phyloP scores from a whole-genome alignment of 2,797 vertebrate species.

The Paguma larvata region DNA sequence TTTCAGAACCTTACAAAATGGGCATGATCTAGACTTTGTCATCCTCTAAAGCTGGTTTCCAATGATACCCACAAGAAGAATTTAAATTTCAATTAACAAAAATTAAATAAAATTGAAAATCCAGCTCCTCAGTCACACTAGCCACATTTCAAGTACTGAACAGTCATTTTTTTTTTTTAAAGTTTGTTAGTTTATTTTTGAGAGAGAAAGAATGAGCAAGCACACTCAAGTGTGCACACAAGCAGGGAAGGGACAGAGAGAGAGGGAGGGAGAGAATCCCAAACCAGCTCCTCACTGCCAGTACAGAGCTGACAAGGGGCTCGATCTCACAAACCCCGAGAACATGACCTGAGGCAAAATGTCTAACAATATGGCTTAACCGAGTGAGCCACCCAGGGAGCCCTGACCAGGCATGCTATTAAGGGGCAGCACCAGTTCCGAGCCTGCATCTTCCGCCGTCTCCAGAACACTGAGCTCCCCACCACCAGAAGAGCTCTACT shows the following conservation, averaged over 20 bases:
- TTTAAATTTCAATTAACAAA: not conserved
- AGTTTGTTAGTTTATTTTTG: too few relatives aligned
- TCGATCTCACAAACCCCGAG: too few relatives aligned
- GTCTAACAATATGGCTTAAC: too few relatives aligned
- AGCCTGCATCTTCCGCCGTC: not conserved
- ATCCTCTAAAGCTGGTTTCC: not conserved
- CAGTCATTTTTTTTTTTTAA: not conserved
- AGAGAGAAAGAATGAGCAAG: too few relatives aligned
- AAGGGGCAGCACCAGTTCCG: not conserved
- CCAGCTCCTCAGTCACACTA: not conserved
- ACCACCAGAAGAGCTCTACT: not conserved
- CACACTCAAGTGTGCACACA: too few relatives aligned
- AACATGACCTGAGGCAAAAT: too few relatives aligned
- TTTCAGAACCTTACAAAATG: not conserved
- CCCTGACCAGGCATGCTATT: not conserved
- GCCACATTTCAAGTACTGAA: not conserved
- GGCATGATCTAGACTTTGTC: not conserved
- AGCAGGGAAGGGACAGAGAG: too few relatives aligned
- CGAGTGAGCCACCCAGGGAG: too few relatives aligned
- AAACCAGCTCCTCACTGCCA: too few relatives aligned
- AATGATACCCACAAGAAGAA: not conserved
- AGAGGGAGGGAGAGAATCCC: too few relatives aligned
- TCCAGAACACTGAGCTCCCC: not conserved
- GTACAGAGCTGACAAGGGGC: too few relatives aligned
- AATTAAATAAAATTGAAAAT: constrained; percentile 6